These are phyloP conservation scores for Thera obeliscata DNA, from an alignment of 2,888 invertebrate genomes.

Conservation along the genomic window DNA sequence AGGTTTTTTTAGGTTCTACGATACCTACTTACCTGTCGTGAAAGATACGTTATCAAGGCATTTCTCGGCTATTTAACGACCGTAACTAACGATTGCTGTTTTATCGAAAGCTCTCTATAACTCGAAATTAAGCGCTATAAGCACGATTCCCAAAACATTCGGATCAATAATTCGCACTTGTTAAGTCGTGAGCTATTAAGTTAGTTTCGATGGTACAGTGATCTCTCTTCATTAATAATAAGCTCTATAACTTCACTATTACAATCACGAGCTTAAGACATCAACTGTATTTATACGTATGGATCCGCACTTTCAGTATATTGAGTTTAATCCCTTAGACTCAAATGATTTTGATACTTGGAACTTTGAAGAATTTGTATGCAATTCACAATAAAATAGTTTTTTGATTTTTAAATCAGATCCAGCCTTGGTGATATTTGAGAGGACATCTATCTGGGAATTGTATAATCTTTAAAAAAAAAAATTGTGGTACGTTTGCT, in stretches of 20 bases:
- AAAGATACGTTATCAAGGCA: too few species aligned
- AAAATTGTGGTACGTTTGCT: too few species aligned
- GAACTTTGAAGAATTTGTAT: too few species aligned
- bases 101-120: neutral
- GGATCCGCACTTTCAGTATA: neutral
- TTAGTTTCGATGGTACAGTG: constrained; percentile 45
- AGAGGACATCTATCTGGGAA: too few species aligned
- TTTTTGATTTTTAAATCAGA: too few species aligned
- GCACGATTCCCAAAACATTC: constrained; percentile 57
- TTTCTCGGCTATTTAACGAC: too few species aligned
- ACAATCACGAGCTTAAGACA: constrained; percentile 64
- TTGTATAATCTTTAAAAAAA: too few species aligned
- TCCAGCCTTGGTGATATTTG: too few species aligned
- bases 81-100: neutral
- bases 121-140: constrained; percentile 64
- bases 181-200: constrained; percentile 78
- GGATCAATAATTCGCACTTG: constrained; percentile 61
- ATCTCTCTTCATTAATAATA: constrained; percentile 76
- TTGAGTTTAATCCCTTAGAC: neutral
- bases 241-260: constrained; percentile 70
- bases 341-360: too few species aligned
- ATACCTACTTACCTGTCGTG: too few species aligned
- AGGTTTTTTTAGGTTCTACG: too few species aligned
- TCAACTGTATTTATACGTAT: neutral
- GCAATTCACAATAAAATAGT: too few species aligned